Evolutionary conservation across 2,113 vertebrate species (phyloP), one percentile per base, ranked within the genome.

Genomic region (Cervus canadensis): DNA sequence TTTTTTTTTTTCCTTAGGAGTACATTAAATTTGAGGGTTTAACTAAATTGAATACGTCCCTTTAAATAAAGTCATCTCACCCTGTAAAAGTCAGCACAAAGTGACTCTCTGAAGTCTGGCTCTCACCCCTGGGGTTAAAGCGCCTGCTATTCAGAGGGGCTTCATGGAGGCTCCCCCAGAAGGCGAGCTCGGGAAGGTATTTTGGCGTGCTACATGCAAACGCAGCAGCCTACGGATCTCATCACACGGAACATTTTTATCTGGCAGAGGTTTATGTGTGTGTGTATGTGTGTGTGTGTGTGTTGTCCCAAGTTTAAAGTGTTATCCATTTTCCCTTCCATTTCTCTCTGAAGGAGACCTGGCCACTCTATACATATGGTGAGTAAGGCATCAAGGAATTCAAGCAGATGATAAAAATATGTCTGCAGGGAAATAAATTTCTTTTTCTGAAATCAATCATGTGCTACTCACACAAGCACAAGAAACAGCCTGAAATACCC

Each of bases 401-500:
- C 97, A 98, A 98, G 93, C 56, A 98, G 98, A 98, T 97, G 74
- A 97, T 98, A 98, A 98, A 97, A 97, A 96, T 91, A 97, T 56
- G 96, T 98, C 94, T 98, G 87, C 95, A 94, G 90, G 88, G 96
- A 98, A 98, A 98, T 28, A 62, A 96, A 95, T 98, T 98, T 79
- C 86, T 89, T 98, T 97, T 97, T 94, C 92, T 97, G 74, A 98
- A 98, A 98, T 98, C 97, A 98, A 97, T 98, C 98, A 98, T 78
- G 95, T 91, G 91, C 90, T 96, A 98, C 97, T 98, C 98, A 98
- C 94, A 95, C 48, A 87, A 97, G 98, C 93, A 96, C 91, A 97
- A 96, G 57, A 95, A 98, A 98, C 43, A 92, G 40, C 60, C 95
- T 81, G 86, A 92, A 98, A 82, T 64, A 96, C 45, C 67, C 50